These are phyloP conservation scores for Chamaea fasciata DNA, from an alignment of 2,113 vertebrate species.

Conservation along the genomic window DNA sequence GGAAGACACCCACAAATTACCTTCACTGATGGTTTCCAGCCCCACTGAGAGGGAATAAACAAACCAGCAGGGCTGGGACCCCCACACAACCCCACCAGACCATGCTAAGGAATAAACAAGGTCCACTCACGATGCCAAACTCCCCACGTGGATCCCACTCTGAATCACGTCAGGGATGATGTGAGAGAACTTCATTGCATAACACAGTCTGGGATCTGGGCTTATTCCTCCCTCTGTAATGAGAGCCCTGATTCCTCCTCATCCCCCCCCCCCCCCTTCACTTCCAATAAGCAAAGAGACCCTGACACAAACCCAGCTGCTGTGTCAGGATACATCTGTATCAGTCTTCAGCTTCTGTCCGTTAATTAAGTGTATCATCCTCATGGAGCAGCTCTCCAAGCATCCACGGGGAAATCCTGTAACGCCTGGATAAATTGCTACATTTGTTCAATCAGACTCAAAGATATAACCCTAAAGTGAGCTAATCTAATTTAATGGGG, in stretches of 20 bases:
- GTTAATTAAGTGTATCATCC: conserved; percentile 51
- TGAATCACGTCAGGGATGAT: background rate
- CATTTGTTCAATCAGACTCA: conserved; percentile 58
- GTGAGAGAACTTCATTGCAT: background rate
- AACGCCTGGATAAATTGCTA: conserved; percentile 59
- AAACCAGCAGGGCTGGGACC: background rate
- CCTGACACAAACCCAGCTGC: conserved; percentile 41
- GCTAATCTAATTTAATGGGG: conserved; percentile 51
- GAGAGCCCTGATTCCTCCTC: background rate
- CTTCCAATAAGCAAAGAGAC: background rate
- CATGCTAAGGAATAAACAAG: background rate
- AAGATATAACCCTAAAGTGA: conserved; percentile 30
- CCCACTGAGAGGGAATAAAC: background rate
- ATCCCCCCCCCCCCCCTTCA: background rate
- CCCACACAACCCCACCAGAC: too few relatives aligned
- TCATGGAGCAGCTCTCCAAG: conserved; percentile 3
- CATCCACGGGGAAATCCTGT: conserved; percentile 49
- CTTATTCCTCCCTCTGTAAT: background rate
- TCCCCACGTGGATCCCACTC: rapidly evolving
- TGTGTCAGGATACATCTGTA: conserved; percentile 48
- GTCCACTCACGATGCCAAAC: background rate
- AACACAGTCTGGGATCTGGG: background rate
- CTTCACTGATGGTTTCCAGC: background rate
- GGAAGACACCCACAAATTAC: background rate
- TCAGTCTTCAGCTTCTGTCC: conserved; percentile 7